A percentile compares a stretch with the other conserved stretches of the same genome.
phyloP scores from a whole-genome alignment of 2,888 invertebrate genomes.

The Melipona beecheii region DNA sequence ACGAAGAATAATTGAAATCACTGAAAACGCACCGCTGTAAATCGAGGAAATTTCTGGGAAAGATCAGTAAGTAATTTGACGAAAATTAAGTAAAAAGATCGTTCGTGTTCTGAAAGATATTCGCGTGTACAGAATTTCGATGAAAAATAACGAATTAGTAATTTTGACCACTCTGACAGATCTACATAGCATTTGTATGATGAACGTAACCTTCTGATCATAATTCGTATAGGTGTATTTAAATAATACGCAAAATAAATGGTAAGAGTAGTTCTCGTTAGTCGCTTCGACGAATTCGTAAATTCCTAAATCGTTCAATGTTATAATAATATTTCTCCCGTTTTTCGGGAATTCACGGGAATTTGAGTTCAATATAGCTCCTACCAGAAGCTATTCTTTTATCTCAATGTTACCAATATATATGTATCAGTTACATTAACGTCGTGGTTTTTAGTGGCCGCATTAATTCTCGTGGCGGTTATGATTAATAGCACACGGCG shows the following conservation, averaged over 20 bases:
- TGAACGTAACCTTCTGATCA: too few relatives aligned
- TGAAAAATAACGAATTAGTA: too few relatives aligned
- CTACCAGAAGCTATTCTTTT: background rate
- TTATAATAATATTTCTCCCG: background rate
- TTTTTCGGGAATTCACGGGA: background rate
- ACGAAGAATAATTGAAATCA: too few relatives aligned
- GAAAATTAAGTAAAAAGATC: too few relatives aligned
- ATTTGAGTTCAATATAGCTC: background rate
- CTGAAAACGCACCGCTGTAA: too few relatives aligned
- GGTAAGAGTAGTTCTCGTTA: background rate
- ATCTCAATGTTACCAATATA: constrained; percentile 2
- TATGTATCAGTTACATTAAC: background rate
- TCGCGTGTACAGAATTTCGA: too few relatives aligned
- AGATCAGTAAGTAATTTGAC: too few relatives aligned
- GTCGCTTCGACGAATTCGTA: background rate
- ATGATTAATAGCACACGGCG: constrained; percentile 20
- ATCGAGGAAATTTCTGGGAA: too few relatives aligned
- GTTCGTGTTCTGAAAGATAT: too few relatives aligned
- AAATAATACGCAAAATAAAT: background rate
- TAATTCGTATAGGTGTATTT: background rate
- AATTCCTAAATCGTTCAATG: background rate
- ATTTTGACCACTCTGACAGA: too few relatives aligned
- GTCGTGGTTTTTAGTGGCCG: constrained; percentile 6
- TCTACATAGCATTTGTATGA: too few relatives aligned
- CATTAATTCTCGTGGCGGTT: constrained; percentile 10